A percentile compares a stretch with the other conserved stretches of the same genome.
phyloP scores from a whole-genome alignment of 2,797 vertebrate genomes.

The Crax fasciolata region DNA sequence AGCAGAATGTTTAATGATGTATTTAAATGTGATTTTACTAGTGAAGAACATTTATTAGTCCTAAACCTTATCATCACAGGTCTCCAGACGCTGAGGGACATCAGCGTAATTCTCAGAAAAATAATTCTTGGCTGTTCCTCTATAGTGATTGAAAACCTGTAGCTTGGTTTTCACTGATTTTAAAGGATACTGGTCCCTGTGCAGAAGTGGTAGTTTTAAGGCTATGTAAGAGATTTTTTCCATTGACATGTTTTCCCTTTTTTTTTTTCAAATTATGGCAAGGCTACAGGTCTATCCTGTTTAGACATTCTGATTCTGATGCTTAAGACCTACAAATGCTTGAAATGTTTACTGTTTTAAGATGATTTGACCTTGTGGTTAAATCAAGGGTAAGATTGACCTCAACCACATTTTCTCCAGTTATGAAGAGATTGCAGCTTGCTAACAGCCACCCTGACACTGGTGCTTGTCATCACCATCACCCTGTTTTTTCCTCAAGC shows the following conservation, averaged over 20 bases:
- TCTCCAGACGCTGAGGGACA: neutral
- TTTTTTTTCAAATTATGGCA: too few species aligned
- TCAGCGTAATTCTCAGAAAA: neutral
- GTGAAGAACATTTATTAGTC: neutral
- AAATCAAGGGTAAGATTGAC: slow-evolving; percentile 28
- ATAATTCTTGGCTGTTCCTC: neutral
- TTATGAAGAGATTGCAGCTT: neutral
- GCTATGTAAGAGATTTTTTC: neutral
- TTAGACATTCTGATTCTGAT: neutral
- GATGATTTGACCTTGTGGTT: neutral
- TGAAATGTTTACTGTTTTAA: neutral
- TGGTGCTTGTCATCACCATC: neutral
- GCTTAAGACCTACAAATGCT: neutral
- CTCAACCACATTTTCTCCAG: slow-evolving; percentile 1
- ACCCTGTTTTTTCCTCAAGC: neutral
- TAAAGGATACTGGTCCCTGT: rapidly evolving
- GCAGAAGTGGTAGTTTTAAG: neutral
- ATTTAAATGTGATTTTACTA: neutral
- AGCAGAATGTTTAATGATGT: neutral
- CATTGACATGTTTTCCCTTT: rapidly evolving
- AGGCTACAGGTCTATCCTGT: neutral
- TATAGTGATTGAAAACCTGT: neutral
- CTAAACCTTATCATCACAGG: neutral
- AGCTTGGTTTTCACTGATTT: neutral
- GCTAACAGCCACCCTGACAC: neutral